phyloP scores from a whole-genome alignment of 2,888 invertebrate genomes.

The Zaprionus obscuricornis region DNA sequence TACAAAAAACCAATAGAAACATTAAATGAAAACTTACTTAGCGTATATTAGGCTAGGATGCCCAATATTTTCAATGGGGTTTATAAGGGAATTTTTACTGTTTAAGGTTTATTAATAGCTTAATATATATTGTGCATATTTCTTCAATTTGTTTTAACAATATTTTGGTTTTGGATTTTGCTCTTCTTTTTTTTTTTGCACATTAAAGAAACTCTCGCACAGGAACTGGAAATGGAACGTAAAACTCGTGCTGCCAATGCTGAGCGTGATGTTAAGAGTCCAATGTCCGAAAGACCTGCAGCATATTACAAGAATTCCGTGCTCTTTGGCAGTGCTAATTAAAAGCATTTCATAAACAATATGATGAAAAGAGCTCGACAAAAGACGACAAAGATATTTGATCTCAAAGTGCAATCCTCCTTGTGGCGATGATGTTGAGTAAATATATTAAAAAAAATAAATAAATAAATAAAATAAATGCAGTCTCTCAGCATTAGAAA shows the following conservation, averaged over 20 bases:
- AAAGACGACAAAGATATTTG: slow-evolving; percentile 55
- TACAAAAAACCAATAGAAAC: slow-evolving; percentile 26
- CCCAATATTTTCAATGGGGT: no score
- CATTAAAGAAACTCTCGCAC: slow-evolving; percentile 94
- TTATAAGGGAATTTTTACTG: no score
- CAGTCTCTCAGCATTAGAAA: slow-evolving; percentile 3
- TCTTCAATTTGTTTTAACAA: no score
- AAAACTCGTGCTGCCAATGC: slow-evolving; percentile 90
- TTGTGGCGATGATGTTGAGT: slow-evolving; percentile 41
- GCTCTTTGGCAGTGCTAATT: slow-evolving; percentile 94
- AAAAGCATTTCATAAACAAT: slow-evolving; percentile 69
- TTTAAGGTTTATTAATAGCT: no score
- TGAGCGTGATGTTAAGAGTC: slow-evolving; percentile 93
- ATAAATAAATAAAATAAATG: slow-evolving; percentile 3
- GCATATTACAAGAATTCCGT: slow-evolving; percentile 95
- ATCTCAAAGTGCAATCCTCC: slow-evolving; percentile 82
- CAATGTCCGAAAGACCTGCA: slow-evolving; percentile 90
- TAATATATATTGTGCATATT: no score
- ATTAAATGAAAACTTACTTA: no score
- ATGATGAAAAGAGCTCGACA: no score
- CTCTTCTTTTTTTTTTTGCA: no score
- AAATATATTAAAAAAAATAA: background rate
- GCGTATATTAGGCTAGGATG: no score
- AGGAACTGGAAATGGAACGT: slow-evolving; percentile 94
- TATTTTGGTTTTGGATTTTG: no score